Conservation (phyloP, 2,888 invertebrate species). For the Abrostola tripartita region DNA sequence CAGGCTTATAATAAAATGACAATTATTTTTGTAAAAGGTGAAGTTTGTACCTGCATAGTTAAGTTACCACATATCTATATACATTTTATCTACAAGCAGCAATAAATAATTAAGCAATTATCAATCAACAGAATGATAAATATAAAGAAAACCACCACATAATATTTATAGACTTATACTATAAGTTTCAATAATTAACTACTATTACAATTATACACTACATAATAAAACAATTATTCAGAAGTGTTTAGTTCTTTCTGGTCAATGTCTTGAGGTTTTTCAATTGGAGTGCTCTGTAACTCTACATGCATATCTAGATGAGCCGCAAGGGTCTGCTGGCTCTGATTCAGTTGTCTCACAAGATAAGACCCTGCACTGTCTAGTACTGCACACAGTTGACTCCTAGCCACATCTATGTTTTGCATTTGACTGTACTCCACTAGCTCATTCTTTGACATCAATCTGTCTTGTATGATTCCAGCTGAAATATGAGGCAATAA, state of each 20-base stretch:
- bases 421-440: constrained; percentile 90
- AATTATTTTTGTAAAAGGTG: no score
- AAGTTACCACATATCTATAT: no score
- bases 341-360: constrained; percentile 90
- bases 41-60: no score
- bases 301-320: constrained; percentile 90
- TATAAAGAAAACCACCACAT: constrained; percentile 40
- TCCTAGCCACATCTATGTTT: constrained; percentile 90
- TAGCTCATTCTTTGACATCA: constrained; percentile 91
- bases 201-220: constrained; percentile 12
- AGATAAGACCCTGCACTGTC: constrained; percentile 90
- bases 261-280: constrained; percentile 37
- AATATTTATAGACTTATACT: constrained; percentile 50
- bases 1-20: no score
- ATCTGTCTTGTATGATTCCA: constrained; percentile 91
- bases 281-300: constrained; percentile 61
- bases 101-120: not conserved
- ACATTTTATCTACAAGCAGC: no score
- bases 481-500: constrained; percentile 78
- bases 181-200: constrained; percentile 34
- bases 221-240: constrained; percentile 21
- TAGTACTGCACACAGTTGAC: constrained; percentile 91
- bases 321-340: constrained; percentile 90
- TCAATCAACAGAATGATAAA: not conserved
- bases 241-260: constrained; percentile 55